These are phyloP conservation scores for Pituophis catenifer DNA, from an alignment of 2,113 vertebrate genomes.

Conservation along the genomic window DNA sequence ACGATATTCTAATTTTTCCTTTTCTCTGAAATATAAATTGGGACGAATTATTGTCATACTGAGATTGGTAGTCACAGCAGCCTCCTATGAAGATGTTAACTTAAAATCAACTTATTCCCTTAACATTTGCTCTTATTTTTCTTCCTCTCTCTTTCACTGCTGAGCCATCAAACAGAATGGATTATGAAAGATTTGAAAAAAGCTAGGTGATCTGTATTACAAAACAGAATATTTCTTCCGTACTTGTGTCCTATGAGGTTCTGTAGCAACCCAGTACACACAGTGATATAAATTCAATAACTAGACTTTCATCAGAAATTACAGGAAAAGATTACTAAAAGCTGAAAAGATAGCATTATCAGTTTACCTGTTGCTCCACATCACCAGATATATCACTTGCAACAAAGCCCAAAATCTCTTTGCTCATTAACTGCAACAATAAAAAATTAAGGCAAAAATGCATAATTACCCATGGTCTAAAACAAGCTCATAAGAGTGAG, in stretches of 20 bases:
- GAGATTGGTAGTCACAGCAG: background rate
- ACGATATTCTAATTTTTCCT: too few species aligned
- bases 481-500: background rate
- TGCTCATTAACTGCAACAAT: constrained; percentile 85
- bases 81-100: background rate
- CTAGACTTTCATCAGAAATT: background rate
- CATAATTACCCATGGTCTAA: background rate
- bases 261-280: background rate
- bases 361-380: constrained; percentile 84
- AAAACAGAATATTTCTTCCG: background rate
- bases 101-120: background rate
- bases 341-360: background rate
- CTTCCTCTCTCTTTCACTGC: background rate
- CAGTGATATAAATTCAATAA: background rate
- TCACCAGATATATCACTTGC: constrained; percentile 78
- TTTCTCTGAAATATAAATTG: background rate
- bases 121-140: background rate
- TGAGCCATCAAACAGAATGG: background rate
- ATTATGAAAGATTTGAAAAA: background rate
- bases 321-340: background rate
- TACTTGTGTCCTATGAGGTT: background rate
- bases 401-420: constrained; percentile 74
- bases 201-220: background rate
- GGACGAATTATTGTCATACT: background rate
- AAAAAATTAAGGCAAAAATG: background rate